Conservation (phyloP, 2,888 invertebrate genomes). For the Phrixothrix hirtus region DNA sequence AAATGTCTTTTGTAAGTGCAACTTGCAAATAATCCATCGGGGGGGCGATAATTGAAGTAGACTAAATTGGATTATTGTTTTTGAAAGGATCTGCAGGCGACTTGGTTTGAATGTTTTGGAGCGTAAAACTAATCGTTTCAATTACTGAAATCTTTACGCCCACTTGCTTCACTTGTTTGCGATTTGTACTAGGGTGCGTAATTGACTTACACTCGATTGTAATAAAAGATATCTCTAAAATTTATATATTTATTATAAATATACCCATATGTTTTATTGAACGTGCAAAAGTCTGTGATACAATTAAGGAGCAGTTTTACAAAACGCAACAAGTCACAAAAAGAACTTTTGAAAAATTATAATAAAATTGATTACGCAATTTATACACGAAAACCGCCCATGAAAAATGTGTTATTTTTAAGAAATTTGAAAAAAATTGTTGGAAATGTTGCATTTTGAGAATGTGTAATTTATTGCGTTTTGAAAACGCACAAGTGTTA, state of each 20-base stretch:
- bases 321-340: too few species aligned
- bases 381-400: background rate
- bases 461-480: too few species aligned
- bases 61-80: constrained; percentile 37
- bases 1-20: constrained; percentile 16
- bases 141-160: constrained; percentile 44
- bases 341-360: background rate
- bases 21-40: constrained; percentile 19
- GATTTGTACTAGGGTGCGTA: constrained; percentile 42
- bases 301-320: too few species aligned
- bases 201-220: constrained; percentile 36
- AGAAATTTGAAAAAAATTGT: too few species aligned
- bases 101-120: constrained; percentile 34
- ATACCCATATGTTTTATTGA: background rate
- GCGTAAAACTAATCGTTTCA: constrained; percentile 41
- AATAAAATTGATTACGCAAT: background rate
- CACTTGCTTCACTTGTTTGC: constrained; percentile 40
- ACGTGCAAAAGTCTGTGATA: too few species aligned
- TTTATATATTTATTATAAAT: constrained; percentile 5
- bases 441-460: too few species aligned
- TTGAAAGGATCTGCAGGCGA: constrained; percentile 32
- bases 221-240: constrained; percentile 14
- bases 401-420: too few species aligned
- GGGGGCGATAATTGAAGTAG: constrained; percentile 33
- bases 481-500: too few species aligned